Evolutionary conservation across 2,888 invertebrate species (phyloP).

Genomic region (Andrena praecox): DNA sequence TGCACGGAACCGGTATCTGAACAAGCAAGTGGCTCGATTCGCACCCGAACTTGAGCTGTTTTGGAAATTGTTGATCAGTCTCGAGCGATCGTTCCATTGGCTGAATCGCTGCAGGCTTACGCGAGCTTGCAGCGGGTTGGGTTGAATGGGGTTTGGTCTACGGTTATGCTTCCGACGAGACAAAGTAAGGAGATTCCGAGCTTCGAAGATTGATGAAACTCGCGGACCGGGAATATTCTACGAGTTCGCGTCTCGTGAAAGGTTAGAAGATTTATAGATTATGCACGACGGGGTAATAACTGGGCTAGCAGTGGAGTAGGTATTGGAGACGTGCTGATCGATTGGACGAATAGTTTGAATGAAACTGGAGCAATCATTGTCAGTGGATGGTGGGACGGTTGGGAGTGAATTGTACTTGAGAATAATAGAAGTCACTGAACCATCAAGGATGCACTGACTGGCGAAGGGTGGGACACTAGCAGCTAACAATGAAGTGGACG

Average conservation of each 20-base stretch:
- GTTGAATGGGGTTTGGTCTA: background rate
- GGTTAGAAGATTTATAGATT: too few relatives aligned
- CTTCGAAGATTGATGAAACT: background rate
- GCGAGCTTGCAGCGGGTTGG: background rate
- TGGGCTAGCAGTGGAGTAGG: too few relatives aligned
- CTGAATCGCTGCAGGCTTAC: conserved; percentile 4
- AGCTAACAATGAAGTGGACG: background rate
- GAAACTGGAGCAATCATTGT: too few relatives aligned
- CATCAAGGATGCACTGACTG: background rate
- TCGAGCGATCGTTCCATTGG: conserved; percentile 13
- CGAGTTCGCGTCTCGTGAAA: too few relatives aligned
- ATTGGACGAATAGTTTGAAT: too few relatives aligned
- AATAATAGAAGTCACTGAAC: background rate
- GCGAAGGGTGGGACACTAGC: background rate
- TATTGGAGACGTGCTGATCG: too few relatives aligned
- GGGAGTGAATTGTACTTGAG: too few relatives aligned
- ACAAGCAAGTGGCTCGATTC: conserved; percentile 29
- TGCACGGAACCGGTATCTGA: conserved; percentile 42
- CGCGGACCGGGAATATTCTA: background rate
- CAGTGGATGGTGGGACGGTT: too few relatives aligned
- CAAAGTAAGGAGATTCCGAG: background rate
- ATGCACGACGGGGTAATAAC: too few relatives aligned
- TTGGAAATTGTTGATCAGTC: conserved; percentile 35
- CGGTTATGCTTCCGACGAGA: background rate
- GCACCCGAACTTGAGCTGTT: conserved; percentile 29